These are phyloP conservation scores for Pluvianellus socialis DNA, from an alignment of 2,113 vertebrate species.

Conservation along the genomic window DNA sequence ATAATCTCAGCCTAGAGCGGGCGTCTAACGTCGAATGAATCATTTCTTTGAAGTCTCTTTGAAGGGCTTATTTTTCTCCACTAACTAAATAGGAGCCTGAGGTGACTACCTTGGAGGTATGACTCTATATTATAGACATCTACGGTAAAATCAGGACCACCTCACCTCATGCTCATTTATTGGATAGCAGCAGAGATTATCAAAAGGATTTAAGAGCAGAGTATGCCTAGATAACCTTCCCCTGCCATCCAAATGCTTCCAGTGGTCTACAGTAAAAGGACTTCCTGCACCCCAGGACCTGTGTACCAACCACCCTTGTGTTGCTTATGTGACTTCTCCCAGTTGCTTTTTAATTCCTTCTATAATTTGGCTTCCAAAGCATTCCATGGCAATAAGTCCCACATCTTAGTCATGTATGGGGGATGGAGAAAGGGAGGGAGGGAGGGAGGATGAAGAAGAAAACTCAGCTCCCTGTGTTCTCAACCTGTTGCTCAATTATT, in stretches of 20 bases:
- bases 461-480: neutral
- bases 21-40: neutral
- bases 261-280: neutral
- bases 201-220: neutral
- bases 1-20: neutral
- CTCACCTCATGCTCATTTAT: neutral
- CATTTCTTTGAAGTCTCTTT: neutral
- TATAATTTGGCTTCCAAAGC: neutral
- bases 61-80: neutral
- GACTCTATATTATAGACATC: neutral
- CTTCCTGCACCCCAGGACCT: rapidly evolving
- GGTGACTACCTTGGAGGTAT: neutral
- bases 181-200: neutral
- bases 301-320: neutral
- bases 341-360: neutral
- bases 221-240: neutral
- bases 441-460: neutral
- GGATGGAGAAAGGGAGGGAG: neutral
- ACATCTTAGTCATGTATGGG: neutral
- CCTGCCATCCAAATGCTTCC: neutral
- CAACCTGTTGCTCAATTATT: neutral
- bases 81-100: neutral
- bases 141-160: neutral
- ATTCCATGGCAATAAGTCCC: neutral
- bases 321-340: neutral